A percentile compares a stretch with the other conserved stretches of the same genome.
phyloP scores from a whole-genome alignment of 2,113 vertebrate genomes.

The Colistium nudipinnis region DNA sequence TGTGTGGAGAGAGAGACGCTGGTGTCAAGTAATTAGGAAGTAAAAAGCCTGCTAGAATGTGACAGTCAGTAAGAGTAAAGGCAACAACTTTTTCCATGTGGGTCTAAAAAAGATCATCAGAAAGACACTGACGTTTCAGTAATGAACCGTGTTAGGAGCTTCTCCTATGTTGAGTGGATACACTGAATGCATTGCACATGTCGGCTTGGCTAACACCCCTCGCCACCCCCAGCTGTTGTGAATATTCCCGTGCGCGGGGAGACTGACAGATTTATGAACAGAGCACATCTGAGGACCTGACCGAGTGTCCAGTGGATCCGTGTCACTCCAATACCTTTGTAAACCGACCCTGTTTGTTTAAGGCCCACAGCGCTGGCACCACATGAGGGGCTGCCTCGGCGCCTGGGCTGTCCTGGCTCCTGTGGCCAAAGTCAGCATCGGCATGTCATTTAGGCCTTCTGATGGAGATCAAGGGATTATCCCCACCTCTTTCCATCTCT shows the following conservation, averaged over 20 bases:
- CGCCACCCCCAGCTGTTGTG: conserved; percentile 20
- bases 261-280: conserved; percentile 63
- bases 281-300: conserved; percentile 45
- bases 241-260: conserved; percentile 26
- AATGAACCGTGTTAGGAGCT: background rate
- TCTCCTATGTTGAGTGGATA: background rate
- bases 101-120: conserved; percentile 11
- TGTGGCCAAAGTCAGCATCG: conserved; percentile 75
- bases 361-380: conserved; percentile 63
- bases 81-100: conserved; percentile 14
- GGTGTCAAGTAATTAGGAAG: conserved; percentile 30
- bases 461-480: conserved; percentile 71
- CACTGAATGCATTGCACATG: background rate
- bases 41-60: conserved; percentile 14
- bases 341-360: conserved; percentile 78
- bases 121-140: conserved; percentile 2
- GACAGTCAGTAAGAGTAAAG: conserved; percentile 10
- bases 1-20: background rate
- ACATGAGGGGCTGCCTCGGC: conserved; percentile 64
- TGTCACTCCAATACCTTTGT: conserved; percentile 70
- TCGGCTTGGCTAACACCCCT: conserved; percentile 6
- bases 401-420: conserved; percentile 57
- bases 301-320: conserved; percentile 56
- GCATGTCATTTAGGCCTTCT: conserved; percentile 58
- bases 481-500: background rate